phyloP scores from a whole-genome alignment of 2,888 invertebrate genomes.

The Eurois occulta region DNA sequence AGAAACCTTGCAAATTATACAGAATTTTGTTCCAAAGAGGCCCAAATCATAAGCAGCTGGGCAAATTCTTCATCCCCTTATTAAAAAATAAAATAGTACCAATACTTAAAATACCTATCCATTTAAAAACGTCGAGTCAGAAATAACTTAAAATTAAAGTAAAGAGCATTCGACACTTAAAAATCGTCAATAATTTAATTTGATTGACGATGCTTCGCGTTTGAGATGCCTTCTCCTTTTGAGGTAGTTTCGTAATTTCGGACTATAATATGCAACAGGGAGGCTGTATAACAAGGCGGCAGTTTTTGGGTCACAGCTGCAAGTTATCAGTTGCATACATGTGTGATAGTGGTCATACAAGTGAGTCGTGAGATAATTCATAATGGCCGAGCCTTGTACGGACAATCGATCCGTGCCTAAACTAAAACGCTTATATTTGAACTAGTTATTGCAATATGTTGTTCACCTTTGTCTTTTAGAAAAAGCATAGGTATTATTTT shows the following conservation, averaged over 20 bases:
- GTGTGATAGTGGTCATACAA: constrained; percentile 78
- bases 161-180: not conserved
- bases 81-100: not conserved
- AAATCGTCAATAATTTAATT: constrained; percentile 30
- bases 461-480: constrained; percentile 35
- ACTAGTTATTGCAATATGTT: constrained; percentile 42
- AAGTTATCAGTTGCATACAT: constrained; percentile 79
- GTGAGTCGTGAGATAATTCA: constrained; percentile 74
- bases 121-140: constrained; percentile 7
- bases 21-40: not conserved
- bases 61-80: not conserved
- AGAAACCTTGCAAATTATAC: not conserved
- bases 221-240: constrained; percentile 62
- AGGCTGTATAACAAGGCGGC: constrained; percentile 70
- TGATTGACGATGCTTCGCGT: constrained; percentile 22
- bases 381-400: constrained; percentile 77
- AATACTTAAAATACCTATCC: constrained; percentile 5
- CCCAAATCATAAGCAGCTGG: not conserved
- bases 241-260: constrained; percentile 59
- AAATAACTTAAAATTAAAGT: constrained; percentile 12
- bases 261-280: constrained; percentile 54
- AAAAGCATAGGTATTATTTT: not conserved
- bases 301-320: constrained; percentile 89
- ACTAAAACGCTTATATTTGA: constrained; percentile 42
- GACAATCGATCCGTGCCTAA: constrained; percentile 60